These are phyloP conservation scores for Euzophera pinguis DNA, from an alignment of 2,888 invertebrate species.

Conservation along the genomic window DNA sequence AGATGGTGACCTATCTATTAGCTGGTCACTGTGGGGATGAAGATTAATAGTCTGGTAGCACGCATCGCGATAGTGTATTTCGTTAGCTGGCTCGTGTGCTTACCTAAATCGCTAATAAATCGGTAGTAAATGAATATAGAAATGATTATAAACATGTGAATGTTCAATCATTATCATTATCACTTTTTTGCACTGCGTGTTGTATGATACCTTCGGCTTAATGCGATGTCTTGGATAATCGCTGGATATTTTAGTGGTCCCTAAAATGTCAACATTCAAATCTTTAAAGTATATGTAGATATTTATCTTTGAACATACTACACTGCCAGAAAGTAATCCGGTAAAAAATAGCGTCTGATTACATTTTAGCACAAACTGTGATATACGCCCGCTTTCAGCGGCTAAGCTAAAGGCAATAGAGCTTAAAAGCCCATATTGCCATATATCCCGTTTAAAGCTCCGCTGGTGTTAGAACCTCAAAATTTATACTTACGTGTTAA, in stretches of 20 bases:
- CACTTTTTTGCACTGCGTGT: no score
- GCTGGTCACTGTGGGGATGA: slow-evolving; percentile 20
- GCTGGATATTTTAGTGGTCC: no score
- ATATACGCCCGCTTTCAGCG: neutral
- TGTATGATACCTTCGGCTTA: no score
- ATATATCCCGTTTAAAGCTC: neutral
- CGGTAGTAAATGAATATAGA: neutral
- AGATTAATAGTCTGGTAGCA: slow-evolving; percentile 38
- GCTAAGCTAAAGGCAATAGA: neutral
- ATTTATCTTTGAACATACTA: no score
- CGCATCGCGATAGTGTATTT: slow-evolving; percentile 25
- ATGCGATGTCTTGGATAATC: no score
- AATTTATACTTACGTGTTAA: neutral
- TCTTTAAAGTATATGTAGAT: no score
- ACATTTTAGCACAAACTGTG: neutral
- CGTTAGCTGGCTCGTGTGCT: slow-evolving; percentile 11
- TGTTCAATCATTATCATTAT: no score
- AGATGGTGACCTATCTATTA: slow-evolving; percentile 26
- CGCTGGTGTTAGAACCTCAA: neutral
- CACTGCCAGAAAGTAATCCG: no score
- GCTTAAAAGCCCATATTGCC: neutral
- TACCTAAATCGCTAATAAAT: neutral
- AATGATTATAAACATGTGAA: no score
- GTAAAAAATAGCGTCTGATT: neutral
- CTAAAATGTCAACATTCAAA: no score